Evolutionary conservation across 2,113 vertebrate species (phyloP), one percentile per base, ranked within the genome.

Genomic region (Hippocampus barbouri): DNA sequence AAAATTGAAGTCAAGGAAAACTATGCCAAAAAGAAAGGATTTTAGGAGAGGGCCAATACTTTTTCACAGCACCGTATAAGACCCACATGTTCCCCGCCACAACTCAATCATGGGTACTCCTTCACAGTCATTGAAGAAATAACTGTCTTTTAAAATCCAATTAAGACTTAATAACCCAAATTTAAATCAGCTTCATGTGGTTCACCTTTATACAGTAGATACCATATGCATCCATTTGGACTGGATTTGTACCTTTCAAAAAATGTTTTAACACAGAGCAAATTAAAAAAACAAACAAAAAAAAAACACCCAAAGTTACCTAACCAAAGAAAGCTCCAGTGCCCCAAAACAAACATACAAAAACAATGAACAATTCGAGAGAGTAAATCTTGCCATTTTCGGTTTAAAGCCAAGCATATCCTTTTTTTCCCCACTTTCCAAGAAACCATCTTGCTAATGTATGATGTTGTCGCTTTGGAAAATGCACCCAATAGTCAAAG

Each of bases 341-440:
- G 80, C 85, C 87, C 85, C 86, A 81, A 74, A 71, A 87, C 71
- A 86, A 89, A 89, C 86, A 88, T n/a, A 63, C 77, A 77, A 76
- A 83, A 76, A 89, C 88, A 90, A 90, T 88, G 73, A 83, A 80
- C 79, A 88, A 83, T 84, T 83, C 89, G 81, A 74, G 79, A 83
- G 71, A 15, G 43, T 38, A 38, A 38, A 38, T 38, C 34, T 38
- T 38, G 5, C 5, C 34, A 38, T 38, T 81, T 60, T 20, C 67
- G 72, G 79, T 83, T 68, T 70, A 49, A 59, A 57, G 68, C 34
- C 5, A 38, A 38, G 34, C 34, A 75, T 78, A 83, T 83, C 85
- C 84, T 80, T 86, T 79, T 16, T 73, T 71, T 69, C 45, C 30
- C 60, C 53, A 63, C 74, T 76, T 66, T 57, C 66, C n/a, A 21